Conservation (phyloP, 2,797 vertebrate species). For the Rhinichthys osculus region DNA sequence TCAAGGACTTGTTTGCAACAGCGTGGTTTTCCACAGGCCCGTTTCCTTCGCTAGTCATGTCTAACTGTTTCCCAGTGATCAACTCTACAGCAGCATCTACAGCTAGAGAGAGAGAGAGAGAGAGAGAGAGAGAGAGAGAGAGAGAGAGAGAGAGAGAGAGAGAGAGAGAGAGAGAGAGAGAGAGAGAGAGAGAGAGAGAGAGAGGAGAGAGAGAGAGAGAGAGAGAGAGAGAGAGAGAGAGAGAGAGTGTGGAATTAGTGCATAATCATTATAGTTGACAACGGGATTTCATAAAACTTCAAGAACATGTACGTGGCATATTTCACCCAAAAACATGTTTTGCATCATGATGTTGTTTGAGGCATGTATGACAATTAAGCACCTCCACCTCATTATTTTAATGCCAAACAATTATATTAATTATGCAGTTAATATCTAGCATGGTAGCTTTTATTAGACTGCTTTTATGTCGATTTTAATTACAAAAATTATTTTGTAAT, state of each 20-base stretch:
- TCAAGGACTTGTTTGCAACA: conserved; percentile 87
- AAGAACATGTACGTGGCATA: background rate
- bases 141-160: no score
- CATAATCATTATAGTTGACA: background rate
- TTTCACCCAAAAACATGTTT: background rate
- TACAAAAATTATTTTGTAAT: background rate
- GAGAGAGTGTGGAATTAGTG: background rate
- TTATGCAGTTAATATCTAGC: background rate
- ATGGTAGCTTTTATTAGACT: background rate
- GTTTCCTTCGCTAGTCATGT: conserved; percentile 89
- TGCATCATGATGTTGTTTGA: background rate
- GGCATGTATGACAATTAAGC: background rate
- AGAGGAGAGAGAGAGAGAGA: background rate
- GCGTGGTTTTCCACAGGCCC: conserved; percentile 92
- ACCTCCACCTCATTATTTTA: background rate
- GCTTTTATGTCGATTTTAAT: background rate
- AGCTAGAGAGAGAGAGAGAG: conserved; percentile 70
- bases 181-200: background rate
- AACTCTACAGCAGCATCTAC: conserved; percentile 94
- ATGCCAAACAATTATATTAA: background rate
- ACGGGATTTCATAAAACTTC: background rate
- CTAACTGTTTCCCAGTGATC: conserved; percentile 90
- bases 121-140: no score
- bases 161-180: background rate
- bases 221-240: background rate